phyloP scores from a whole-genome alignment of 1,140 invertebrate genomes.

The Cheumatopsyche charites region DNA sequence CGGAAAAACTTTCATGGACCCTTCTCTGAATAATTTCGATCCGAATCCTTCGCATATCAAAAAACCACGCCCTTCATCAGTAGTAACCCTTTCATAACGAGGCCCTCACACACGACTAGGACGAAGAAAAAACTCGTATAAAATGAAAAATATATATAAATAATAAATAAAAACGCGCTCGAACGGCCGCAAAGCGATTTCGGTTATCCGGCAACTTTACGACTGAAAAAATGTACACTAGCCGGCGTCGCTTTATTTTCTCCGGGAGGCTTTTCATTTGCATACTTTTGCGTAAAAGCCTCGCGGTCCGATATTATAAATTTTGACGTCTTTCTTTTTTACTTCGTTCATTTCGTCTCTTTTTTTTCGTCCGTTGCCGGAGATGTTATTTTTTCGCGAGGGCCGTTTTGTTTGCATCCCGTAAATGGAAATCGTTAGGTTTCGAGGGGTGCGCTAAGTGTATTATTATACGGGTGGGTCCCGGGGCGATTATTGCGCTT shows the following conservation, averaged over 20 bases:
- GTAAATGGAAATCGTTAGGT: constrained; percentile 27
- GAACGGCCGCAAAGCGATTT: background rate
- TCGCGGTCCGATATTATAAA: constrained; percentile 23
- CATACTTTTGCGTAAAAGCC: constrained; percentile 13
- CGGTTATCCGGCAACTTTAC: background rate
- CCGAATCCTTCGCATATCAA: too few species aligned
- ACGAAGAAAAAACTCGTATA: too few species aligned
- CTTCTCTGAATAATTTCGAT: too few species aligned
- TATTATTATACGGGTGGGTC: constrained; percentile 27
- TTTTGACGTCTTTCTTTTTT: constrained; percentile 11
- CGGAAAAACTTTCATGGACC: too few species aligned
- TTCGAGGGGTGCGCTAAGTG: constrained; percentile 6
- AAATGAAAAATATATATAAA: too few species aligned
- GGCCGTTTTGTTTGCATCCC: constrained; percentile 20
- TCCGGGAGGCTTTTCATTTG: constrained; percentile 15
- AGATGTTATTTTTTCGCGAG: background rate
- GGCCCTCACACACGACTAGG: too few species aligned
- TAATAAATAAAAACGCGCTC: background rate
- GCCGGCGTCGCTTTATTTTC: background rate
- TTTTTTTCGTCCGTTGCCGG: background rate
- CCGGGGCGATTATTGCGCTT: constrained; percentile 11
- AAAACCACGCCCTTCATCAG: too few species aligned
- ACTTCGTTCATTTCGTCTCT: too few species aligned
- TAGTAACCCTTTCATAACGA: too few species aligned
- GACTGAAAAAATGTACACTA: background rate